Conservation (phyloP, 2,113 vertebrate species). For the Tonatia bakeri region DNA sequence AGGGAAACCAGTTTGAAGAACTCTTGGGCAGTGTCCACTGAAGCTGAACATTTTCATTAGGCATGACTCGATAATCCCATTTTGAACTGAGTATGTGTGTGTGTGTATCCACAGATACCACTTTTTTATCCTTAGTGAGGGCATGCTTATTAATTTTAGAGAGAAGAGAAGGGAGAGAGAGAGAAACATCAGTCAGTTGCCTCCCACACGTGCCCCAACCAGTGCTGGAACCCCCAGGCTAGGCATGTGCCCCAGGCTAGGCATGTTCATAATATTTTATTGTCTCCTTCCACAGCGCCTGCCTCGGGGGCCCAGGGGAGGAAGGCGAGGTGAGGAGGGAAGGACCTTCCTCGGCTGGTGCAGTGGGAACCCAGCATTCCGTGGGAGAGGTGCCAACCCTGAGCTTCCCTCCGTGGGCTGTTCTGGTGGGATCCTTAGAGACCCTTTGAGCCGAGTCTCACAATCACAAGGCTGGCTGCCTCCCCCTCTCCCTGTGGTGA, state of each 20-base stretch:
- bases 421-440: background rate
- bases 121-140: too few species aligned
- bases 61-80: background rate
- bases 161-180: too few species aligned
- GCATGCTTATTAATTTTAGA: too few species aligned
- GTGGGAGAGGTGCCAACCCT: background rate
- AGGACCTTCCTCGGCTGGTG: background rate
- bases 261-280: too few species aligned
- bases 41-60: background rate
- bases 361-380: too few species aligned
- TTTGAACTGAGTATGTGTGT: background rate
- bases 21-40: background rate
- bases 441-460: background rate
- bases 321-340: background rate
- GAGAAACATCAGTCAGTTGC: too few species aligned
- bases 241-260: too few species aligned
- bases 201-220: too few species aligned
- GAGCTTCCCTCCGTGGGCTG: fast-evolving
- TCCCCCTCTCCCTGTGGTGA: background rate
- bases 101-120: background rate
- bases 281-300: too few species aligned
- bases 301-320: fast-evolving
- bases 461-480: background rate
- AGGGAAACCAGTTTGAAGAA: background rate
- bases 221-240: too few species aligned